phyloP scores from a whole-genome alignment of 2,888 invertebrate species.

The Zeuzera pyrina region DNA sequence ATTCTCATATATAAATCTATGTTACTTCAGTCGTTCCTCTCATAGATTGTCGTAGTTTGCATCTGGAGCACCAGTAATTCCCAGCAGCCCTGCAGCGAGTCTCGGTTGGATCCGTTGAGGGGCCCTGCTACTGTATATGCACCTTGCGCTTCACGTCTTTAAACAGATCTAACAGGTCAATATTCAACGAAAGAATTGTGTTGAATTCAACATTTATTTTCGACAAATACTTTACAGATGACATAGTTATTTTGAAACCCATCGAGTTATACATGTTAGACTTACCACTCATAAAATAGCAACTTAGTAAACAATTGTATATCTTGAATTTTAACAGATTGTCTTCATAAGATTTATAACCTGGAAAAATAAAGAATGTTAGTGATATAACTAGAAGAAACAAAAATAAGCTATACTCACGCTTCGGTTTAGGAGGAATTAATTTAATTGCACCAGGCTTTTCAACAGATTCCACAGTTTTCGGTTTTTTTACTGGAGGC shows the following conservation, averaged over 20 bases:
- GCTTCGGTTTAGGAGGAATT: constrained; percentile 90
- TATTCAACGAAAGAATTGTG: constrained; percentile 50
- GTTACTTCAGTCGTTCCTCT: constrained; percentile 26
- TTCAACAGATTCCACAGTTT: constrained; percentile 75
- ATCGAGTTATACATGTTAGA: constrained; percentile 64
- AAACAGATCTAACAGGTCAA: constrained; percentile 46
- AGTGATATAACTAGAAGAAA: constrained; percentile 25
- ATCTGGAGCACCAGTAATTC: constrained; percentile 35
- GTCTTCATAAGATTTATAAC: constrained; percentile 27
- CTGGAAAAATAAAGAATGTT: constrained; percentile 62
- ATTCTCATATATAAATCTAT: too few relatives aligned
- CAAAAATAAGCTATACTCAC: constrained; percentile 78
- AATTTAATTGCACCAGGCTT: constrained; percentile 88
- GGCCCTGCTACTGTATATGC: constrained; percentile 29
- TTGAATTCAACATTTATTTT: constrained; percentile 61
- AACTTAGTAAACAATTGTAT: constrained; percentile 44
- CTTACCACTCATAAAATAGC: constrained; percentile 53
- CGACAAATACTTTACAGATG: constrained; percentile 54
- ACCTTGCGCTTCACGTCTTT: constrained; percentile 38
- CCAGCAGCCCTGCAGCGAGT: constrained; percentile 38
- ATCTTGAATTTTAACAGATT: constrained; percentile 26
- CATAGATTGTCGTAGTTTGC: constrained; percentile 18
- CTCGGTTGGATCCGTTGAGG: constrained; percentile 35
- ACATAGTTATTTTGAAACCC: constrained; percentile 46
- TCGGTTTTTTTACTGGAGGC: constrained; percentile 85